Conservation (phyloP, 2,113 vertebrate species). For the Castor canadensis region DNA sequence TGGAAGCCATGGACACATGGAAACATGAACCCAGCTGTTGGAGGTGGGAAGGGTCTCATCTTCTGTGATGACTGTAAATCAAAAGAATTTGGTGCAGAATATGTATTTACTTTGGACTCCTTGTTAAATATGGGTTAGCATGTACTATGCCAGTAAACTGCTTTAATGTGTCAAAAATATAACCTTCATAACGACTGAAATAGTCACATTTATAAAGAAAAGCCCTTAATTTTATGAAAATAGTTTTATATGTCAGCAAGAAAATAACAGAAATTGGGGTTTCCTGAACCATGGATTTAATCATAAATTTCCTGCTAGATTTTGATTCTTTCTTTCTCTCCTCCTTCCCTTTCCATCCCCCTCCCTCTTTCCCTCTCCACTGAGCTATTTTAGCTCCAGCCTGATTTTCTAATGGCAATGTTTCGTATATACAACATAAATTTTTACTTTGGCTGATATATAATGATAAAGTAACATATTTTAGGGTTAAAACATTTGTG, state of each 20-base stretch:
- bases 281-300: neutral
- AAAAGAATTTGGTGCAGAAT: conserved; percentile 41
- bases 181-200: neutral
- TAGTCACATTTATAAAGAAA: conserved; percentile 5
- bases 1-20: neutral
- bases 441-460: neutral
- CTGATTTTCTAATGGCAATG: conserved; percentile 36
- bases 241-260: conserved; percentile 32
- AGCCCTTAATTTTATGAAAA: conserved; percentile 51
- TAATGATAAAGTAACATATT: neutral
- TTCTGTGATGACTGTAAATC: conserved; percentile 28
- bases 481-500: neutral
- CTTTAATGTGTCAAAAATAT: conserved; percentile 27
- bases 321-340: neutral
- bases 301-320: conserved; percentile 1
- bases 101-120: neutral
- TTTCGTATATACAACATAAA: conserved; percentile 10
- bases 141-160: neutral
- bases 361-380: neutral
- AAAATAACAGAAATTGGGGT: conserved; percentile 42
- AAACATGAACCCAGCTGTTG: neutral
- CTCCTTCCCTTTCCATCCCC: too few relatives aligned
- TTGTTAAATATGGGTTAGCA: neutral
- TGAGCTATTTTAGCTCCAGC: neutral
- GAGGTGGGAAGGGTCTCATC: neutral